phyloP scores from a whole-genome alignment of 2,888 invertebrate genomes.

The Athalia circularis region DNA sequence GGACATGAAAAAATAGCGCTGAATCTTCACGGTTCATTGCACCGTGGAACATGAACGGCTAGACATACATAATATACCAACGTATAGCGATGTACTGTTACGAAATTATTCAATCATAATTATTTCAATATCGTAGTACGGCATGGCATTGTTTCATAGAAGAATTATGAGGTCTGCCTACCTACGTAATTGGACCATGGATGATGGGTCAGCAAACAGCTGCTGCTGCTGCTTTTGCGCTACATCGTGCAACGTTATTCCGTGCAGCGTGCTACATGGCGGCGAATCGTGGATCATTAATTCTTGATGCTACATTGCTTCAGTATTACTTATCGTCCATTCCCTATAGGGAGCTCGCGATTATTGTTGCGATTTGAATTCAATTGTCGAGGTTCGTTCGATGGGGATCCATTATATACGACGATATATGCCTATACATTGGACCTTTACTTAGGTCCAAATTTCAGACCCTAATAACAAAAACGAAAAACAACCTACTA shows the following conservation, averaged over 20 bases:
- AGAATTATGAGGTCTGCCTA: neutral
- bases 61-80: neutral
- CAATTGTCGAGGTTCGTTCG: too few relatives aligned
- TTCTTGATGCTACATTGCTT: neutral
- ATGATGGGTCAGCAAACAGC: slow-evolving; percentile 6
- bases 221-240: too few relatives aligned
- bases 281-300: slow-evolving; percentile 40
- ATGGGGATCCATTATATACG: too few relatives aligned
- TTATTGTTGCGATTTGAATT: too few relatives aligned
- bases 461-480: too few relatives aligned
- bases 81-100: slow-evolving; percentile 30
- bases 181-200: slow-evolving; percentile 27
- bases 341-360: neutral
- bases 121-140: slow-evolving; percentile 30
- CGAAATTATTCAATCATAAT: slow-evolving; percentile 41
- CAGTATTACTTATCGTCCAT: slow-evolving; percentile 18
- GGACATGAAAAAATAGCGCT: too few relatives aligned
- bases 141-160: neutral
- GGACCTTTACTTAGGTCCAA: too few relatives aligned
- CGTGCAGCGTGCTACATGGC: neutral
- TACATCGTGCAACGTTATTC: neutral
- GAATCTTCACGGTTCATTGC: slow-evolving; percentile 2
- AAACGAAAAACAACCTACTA: too few relatives aligned
- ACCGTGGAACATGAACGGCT: slow-evolving; percentile 3
- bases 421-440: too few relatives aligned